These are phyloP conservation scores for Dioctria linearis DNA, from an alignment of 2,888 invertebrate genomes.

Conservation along the genomic window DNA sequence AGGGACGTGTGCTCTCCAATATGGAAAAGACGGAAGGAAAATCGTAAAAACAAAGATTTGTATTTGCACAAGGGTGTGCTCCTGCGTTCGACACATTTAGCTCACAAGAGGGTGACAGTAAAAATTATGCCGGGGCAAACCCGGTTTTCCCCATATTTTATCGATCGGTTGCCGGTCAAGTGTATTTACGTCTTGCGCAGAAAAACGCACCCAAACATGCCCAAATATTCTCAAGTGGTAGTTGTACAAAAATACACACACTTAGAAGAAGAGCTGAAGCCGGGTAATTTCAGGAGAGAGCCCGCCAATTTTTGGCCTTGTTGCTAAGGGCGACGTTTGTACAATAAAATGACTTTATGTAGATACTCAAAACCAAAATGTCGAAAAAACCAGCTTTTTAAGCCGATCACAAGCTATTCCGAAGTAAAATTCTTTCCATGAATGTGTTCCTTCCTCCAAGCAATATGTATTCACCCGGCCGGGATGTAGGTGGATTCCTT, in stretches of 20 bases:
- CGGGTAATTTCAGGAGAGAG: conserved; percentile 23
- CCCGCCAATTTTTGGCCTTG: conserved; percentile 20
- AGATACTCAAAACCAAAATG: neutral
- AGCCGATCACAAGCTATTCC: conserved; percentile 23
- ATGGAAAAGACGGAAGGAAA: neutral
- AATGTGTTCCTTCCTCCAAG: neutral
- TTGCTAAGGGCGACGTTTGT: conserved; percentile 25
- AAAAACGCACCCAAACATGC: neutral
- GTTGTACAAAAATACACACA: neutral
- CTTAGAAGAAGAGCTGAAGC: neutral
- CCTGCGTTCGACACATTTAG: conserved; percentile 40
- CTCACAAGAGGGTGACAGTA: conserved; percentile 39
- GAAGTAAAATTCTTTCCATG: neutral
- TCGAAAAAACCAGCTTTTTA: conserved; percentile 14
- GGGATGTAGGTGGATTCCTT: neutral
- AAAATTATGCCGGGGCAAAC: conserved; percentile 43
- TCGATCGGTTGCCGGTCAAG: conserved; percentile 46
- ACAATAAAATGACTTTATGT: too few species aligned
- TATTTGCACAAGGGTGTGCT: conserved; percentile 21
- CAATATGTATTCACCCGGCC: neutral
- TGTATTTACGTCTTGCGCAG: conserved; percentile 1
- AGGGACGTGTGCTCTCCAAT: neutral
- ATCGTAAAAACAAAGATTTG: neutral
- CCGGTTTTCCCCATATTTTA: conserved; percentile 50
- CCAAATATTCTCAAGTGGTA: conserved; percentile 4